Evolutionary conservation across 1,140 invertebrate genomes (phyloP), one percentile per base, ranked within the genome.

Genomic region (Cherax destructor): DNA sequence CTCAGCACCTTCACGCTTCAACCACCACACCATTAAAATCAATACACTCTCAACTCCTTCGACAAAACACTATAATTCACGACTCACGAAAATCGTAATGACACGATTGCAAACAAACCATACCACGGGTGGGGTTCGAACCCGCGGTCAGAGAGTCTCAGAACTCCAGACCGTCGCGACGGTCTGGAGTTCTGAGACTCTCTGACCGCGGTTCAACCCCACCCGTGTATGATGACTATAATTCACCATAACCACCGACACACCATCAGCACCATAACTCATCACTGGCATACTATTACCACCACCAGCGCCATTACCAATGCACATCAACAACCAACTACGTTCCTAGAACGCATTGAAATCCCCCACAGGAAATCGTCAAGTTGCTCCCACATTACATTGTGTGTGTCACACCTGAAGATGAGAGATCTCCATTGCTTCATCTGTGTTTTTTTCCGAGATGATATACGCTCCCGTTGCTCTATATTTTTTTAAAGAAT

Each of bases 271-370:
- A 56, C 80, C 80, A 59, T 59, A 4, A 59, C 81, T 11, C 30
- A 65, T 7, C 59, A 83, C 59, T n/a, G 18, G 9, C 9, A 30
- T n/a, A 79, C 50, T 3, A 52, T 41, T 13, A 24, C 13, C 1
- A 18, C 18, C 47, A 49, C 49, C 13, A 49, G n/a, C 24, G 41
- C 76, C 76, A 77, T 52, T 16, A 4, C n/a, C n/a, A n/a, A n/a
- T n/a, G n/a, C 13, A 80, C 2, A 3, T 7, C 49, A 65, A 18
- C n/a, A 56, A 11, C 11, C 52, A 56, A 6, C 52, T 1, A 56
- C 61, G 16, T 65, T 4, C 24, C 52, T 59, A 78, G 21, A 61
- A 86, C 52, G 85, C 85, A 52, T 86, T 86, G 85, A 86, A 86
- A 50, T 86, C 85, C 30, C 85, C 74, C 65, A 59, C 10, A 41